A percentile compares a stretch with the other conserved stretches of the same genome.
Evolutionary conservation across 2,113 vertebrate genomes (phyloP).

Genomic region (Anguilla rostrata): DNA sequence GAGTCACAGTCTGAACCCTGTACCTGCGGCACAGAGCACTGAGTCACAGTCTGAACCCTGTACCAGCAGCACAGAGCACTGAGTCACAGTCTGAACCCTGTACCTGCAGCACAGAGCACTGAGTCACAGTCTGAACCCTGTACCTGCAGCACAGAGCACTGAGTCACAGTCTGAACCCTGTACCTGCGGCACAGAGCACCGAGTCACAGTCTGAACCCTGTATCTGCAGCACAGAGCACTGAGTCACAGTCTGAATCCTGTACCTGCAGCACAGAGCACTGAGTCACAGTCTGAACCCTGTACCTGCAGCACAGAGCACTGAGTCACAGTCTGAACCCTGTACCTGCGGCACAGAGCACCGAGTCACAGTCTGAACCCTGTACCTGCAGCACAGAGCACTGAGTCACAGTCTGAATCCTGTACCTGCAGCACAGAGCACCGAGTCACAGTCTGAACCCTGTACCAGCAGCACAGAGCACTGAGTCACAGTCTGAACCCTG

Average conservation of each 20-base stretch:
- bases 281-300: not conserved
- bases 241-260: conserved; percentile 48
- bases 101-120: conserved; percentile 69
- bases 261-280: conserved; percentile 69
- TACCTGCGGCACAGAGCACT: conserved; percentile 68
- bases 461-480: conserved; percentile 69
- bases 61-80: not conserved
- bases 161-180: conserved; percentile 48
- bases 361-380: conserved; percentile 48
- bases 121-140: not conserved
- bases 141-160: conserved; percentile 63
- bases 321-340: conserved; percentile 48
- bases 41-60: not conserved
- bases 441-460: conserved; percentile 48
- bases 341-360: conserved; percentile 69
- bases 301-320: conserved; percentile 63
- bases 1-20: conserved; percentile 47
- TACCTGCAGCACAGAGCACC: conserved; percentile 69
- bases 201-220: not conserved
- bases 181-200: conserved; percentile 69
- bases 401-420: conserved; percentile 47
- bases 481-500: conserved; percentile 48
- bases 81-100: conserved; percentile 48
- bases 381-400: conserved; percentile 69
- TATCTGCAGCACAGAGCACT: not conserved